Evolutionary conservation across 2,113 vertebrate species (phyloP).

Genomic region (Acrocephalus kingi): DNA sequence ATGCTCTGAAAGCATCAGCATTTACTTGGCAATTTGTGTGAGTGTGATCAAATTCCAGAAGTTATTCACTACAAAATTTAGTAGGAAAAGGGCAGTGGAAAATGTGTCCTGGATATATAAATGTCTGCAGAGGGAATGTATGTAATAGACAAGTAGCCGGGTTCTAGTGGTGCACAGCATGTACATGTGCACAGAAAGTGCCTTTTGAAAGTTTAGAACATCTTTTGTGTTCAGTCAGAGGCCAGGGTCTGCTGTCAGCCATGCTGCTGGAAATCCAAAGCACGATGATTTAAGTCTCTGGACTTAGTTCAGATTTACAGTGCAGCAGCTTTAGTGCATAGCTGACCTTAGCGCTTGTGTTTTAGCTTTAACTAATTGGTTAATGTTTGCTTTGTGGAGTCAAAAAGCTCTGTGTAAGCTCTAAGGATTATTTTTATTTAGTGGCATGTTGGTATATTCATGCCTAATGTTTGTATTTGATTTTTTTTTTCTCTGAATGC

Average conservation of each 20-base stretch:
- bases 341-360: slow-evolving; percentile 12
- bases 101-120: background rate
- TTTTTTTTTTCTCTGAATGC: background rate
- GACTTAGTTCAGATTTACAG: slow-evolving; percentile 27
- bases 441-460: slow-evolving; percentile 14
- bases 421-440: slow-evolving; percentile 55
- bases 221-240: background rate
- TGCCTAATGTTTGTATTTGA: slow-evolving; percentile 28
- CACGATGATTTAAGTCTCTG: background rate
- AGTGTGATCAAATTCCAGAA: background rate
- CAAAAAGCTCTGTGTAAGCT: slow-evolving; percentile 45
- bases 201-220: background rate
- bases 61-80: background rate
- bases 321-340: background rate
- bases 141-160: background rate
- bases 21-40: background rate
- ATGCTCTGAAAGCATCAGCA: background rate
- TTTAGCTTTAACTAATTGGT: slow-evolving; percentile 57
- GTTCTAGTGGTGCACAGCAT: background rate
- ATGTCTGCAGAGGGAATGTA: background rate
- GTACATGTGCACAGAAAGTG: background rate
- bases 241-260: background rate
- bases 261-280: background rate
- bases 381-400: slow-evolving; percentile 59
- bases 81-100: background rate